Evolutionary conservation across 2,797 vertebrate species (phyloP), one percentile per base, ranked within the genome.

Genomic region (Saxicola maurus): DNA sequence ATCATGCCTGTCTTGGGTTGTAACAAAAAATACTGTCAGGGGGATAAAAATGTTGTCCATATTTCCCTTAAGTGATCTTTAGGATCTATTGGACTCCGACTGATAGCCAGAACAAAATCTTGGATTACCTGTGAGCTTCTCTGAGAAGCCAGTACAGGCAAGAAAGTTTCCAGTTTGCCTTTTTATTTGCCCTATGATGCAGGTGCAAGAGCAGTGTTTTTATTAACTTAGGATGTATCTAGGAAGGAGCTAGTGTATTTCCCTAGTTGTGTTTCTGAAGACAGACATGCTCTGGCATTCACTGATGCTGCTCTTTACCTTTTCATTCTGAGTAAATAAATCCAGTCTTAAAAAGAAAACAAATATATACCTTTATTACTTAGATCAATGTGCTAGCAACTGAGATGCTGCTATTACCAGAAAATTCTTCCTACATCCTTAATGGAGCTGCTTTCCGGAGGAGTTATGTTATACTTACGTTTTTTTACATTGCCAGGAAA

Each of bases 141-240:
- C 28, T 35, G 65, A 80, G 33, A 60, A 71, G 35, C 18, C 42
- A 56, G 2, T 49, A 28, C 19, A 45, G 25, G 27, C 42, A 60
- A 24, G 15, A 48, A 48, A 31, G 6, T 64, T 74, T 52, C 33
- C 28, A 40, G n/a, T 60, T 83, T 40, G 7, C 20, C 24, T 56
- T 80, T 82, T 31, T 71, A 6, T 45, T 68, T 69, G 13, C 21
- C 35, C 13, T 45, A 6, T 42, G 7, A 10, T 64, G 9, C 0
- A 0, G 5, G 14, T 10, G 2, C 38, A 31, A 28, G 14, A 7
- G 17, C 42, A 57, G 6, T 7, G 10, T 11, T 85, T 72, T 84
- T 49, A 23, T 61, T 69, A 51, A 13, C 0, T 55, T 53, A 53
- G 24, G 27, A 42, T 0, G 0, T 8, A 6, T 21, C 17, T 25